Evolutionary conservation across 2,113 vertebrate genomes (phyloP).

Genomic region (Eurypyga helias): DNA sequence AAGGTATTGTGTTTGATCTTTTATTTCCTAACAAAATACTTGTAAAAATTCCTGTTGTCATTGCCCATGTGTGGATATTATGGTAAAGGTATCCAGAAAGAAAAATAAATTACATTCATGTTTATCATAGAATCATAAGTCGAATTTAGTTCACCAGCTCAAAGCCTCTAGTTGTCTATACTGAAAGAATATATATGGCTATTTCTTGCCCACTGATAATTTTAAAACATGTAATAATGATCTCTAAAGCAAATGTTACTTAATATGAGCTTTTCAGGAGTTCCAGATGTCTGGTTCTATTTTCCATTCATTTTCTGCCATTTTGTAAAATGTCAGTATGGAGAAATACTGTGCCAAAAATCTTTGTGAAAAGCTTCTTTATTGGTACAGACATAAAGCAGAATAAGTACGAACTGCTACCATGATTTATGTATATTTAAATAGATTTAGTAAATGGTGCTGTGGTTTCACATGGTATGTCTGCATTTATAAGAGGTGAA

Average conservation of each 20-base stretch:
- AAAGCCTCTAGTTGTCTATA: not conserved
- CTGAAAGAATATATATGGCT: not conserved
- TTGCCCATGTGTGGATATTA: not conserved
- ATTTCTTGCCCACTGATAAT: not conserved
- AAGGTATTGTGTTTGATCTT: not conserved
- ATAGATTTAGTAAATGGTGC: not conserved
- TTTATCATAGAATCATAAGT: not conserved
- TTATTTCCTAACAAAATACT: not conserved
- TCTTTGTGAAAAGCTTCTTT: not conserved
- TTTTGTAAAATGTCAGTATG: not conserved
- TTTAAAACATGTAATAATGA: not conserved
- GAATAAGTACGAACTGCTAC: not conserved
- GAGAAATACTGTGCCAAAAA: not conserved
- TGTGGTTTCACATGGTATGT: not conserved
- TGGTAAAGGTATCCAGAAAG: not conserved
- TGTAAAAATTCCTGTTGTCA: not conserved
- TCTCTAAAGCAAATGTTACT: not conserved
- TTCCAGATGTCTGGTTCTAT: not conserved
- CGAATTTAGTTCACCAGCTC: fast-evolving
- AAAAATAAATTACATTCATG: not conserved
- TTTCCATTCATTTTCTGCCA: not conserved
- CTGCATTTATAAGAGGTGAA: not conserved
- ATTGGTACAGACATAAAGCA: not conserved
- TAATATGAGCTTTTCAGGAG: not conserved
- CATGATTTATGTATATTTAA: not conserved